A percentile compares a stretch with the other conserved stretches of the same genome.
Conservation (phyloP, 2,797 vertebrate genomes). For the Petrocephalus schoutedeni region DNA sequence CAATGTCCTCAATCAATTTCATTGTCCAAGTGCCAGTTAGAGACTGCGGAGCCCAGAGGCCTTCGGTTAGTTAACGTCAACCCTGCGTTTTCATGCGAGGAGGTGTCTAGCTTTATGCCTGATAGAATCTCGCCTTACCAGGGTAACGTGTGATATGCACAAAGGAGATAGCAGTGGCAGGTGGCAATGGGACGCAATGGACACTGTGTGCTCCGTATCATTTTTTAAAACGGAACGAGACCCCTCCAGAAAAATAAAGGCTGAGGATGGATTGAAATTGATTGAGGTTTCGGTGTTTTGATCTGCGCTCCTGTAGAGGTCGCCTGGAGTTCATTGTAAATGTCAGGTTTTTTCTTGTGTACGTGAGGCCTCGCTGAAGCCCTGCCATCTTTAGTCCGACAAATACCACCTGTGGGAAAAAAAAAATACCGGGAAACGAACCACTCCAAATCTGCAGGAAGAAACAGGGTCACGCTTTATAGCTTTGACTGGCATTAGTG, state of each 20-base stretch:
- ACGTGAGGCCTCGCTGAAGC: background rate
- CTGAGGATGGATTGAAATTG: constrained; percentile 6
- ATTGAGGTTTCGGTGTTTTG: constrained; percentile 19
- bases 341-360: background rate
- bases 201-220: background rate
- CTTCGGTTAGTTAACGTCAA: background rate
- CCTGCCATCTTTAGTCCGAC: background rate
- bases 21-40: background rate
- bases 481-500: background rate
- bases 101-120: background rate
- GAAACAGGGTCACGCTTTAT: background rate
- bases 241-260: constrained; percentile 1
- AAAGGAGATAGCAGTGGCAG: background rate
- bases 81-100: background rate
- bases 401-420: constrained; percentile 9
- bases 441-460: background rate
- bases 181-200: background rate
- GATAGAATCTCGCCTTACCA: background rate
- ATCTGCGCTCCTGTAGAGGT: constrained; percentile 6
- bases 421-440: background rate
- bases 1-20: constrained; percentile 1
- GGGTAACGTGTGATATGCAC: constrained; percentile 5
- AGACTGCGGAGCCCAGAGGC: background rate
- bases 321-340: constrained; percentile 4
- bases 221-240: constrained; percentile 1